phyloP scores from a whole-genome alignment of 2,113 vertebrate species.

The Nyctereutes procyonoides region DNA sequence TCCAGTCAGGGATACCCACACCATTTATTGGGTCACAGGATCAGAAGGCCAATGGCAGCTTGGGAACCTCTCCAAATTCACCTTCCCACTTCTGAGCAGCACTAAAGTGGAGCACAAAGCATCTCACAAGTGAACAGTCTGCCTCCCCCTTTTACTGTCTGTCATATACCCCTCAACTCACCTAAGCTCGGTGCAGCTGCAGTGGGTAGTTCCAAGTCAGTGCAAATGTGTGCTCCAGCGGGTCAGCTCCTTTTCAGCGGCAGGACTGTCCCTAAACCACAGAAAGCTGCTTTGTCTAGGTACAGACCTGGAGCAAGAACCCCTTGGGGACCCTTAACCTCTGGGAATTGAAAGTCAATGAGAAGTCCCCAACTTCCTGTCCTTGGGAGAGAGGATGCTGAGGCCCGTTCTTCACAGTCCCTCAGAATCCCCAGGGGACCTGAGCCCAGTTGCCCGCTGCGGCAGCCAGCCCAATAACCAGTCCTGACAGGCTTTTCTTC shows the following conservation, averaged over 20 bases:
- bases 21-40: neutral
- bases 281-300: neutral
- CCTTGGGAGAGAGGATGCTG: neutral
- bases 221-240: neutral
- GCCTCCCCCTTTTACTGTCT: rapidly evolving
- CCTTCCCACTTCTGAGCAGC: neutral
- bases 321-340: no score
- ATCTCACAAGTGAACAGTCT: neutral
- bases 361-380: no score
- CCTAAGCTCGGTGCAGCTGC: neutral
- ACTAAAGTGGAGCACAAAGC: rapidly evolving
- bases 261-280: neutral
- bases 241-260: neutral
- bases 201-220: rapidly evolving
- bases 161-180: rapidly evolving
- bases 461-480: no score
- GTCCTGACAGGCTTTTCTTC: neutral
- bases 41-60: neutral
- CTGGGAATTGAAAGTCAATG: neutral
- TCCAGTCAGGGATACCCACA: neutral
- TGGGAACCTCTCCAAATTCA: neutral
- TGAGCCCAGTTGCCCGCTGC: neutral
- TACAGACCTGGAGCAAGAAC: neutral
- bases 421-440: neutral
- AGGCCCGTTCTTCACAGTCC: neutral